Percentiles rank a stretch among this genome's conserved stretches.
These are phyloP conservation scores for Pandemis cinnamomeana DNA, from an alignment of 2,888 invertebrate genomes.

Conservation along the genomic window DNA sequence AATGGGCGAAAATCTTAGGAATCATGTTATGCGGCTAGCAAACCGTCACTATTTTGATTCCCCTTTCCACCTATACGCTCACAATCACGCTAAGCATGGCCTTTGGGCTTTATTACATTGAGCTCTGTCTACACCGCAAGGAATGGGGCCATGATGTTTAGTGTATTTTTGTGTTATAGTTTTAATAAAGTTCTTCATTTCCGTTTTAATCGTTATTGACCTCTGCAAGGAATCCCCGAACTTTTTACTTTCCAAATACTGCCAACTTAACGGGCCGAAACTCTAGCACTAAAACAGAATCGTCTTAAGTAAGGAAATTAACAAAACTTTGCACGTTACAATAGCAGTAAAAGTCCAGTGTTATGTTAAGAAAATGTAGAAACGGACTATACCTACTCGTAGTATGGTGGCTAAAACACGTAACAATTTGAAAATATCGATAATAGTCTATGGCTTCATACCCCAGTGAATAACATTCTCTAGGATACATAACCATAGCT, in stretches of 20 bases:
- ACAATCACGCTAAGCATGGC: no score
- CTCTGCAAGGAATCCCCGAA: background rate
- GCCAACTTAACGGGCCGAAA: constrained; percentile 1
- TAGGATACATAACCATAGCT: no score
- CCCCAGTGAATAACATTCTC: no score
- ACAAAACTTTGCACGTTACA: constrained; percentile 40
- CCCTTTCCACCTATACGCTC: no score
- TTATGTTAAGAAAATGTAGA: constrained; percentile 15
- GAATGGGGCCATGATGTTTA: no score
- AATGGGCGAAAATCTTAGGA: no score
- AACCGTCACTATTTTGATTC: no score
- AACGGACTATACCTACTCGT: background rate
- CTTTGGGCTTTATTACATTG: no score
- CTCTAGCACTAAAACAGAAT: constrained; percentile 9
- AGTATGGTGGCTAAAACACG: background rate
- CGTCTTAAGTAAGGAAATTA: constrained; percentile 16
- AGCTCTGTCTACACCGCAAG: no score
- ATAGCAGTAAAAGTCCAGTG: constrained; percentile 31
- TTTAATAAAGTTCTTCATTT: background rate
- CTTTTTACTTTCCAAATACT: background rate
- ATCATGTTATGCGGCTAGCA: no score
- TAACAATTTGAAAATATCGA: background rate
- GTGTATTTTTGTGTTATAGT: background rate
- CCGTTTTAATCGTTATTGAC: background rate
- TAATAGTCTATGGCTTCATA: no score